A percentile compares a stretch with the other conserved stretches of the same genome.
phyloP scores from a whole-genome alignment of 2,888 invertebrate species.

The Apamea monoglypha region DNA sequence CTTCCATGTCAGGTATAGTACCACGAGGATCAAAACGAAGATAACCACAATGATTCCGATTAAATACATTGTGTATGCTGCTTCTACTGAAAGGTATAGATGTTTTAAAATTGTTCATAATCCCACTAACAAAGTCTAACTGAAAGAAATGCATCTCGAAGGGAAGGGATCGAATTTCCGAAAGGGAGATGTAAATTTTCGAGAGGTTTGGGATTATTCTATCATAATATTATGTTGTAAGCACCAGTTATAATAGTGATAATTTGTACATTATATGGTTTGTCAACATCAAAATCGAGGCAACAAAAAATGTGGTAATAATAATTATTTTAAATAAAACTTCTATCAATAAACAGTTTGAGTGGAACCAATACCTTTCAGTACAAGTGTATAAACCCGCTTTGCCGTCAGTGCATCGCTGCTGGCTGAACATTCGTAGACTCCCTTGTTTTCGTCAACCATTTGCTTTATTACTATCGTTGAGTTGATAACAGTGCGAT shows the following conservation, averaged over 20 bases:
- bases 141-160: background rate
- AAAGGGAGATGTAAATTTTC: background rate
- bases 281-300: background rate
- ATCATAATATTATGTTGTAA: background rate
- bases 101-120: slow-evolving; percentile 15
- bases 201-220: background rate
- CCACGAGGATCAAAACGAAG: slow-evolving; percentile 79
- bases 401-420: slow-evolving; percentile 60
- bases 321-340: background rate
- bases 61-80: slow-evolving; percentile 70
- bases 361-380: slow-evolving; percentile 71
- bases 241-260: background rate
- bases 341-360: background rate
- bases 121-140: background rate
- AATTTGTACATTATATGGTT: background rate
- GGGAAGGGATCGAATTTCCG: background rate
- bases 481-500: slow-evolving; percentile 77
- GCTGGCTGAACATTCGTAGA: slow-evolving; percentile 77
- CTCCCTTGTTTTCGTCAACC: slow-evolving; percentile 73
- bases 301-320: background rate
- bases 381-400: slow-evolving; percentile 68
- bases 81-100: slow-evolving; percentile 68
- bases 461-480: slow-evolving; percentile 74
- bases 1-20: slow-evolving; percentile 85
- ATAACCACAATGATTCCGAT: slow-evolving; percentile 79